Evolutionary conservation across 2,888 invertebrate species (phyloP).

Genomic region (Dinocampus coccinellae): DNA sequence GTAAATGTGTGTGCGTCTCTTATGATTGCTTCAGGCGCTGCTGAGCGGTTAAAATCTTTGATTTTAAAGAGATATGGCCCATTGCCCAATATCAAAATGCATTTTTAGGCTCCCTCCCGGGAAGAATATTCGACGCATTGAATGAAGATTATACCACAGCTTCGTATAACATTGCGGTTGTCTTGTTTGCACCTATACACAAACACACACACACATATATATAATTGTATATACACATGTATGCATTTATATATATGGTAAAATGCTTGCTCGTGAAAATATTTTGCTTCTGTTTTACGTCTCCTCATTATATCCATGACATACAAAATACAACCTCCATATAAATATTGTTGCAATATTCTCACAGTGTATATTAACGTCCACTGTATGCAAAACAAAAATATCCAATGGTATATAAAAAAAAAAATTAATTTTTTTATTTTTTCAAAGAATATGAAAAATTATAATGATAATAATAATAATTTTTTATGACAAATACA

Average conservation of each 20-base stretch:
- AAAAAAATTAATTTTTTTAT: too few species aligned
- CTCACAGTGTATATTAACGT: not conserved
- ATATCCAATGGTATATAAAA: too few species aligned
- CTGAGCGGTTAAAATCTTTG: slow-evolving; percentile 48
- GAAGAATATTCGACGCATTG: slow-evolving; percentile 34
- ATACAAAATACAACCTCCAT: slow-evolving; percentile 18
- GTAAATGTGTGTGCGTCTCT: slow-evolving; percentile 1
- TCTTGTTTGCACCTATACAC: slow-evolving; percentile 45
- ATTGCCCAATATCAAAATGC: slow-evolving; percentile 57
- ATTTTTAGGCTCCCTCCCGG: slow-evolving; percentile 45
- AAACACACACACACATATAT: slow-evolving; percentile 25
- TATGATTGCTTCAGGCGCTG: slow-evolving; percentile 39
- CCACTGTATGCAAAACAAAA: not conserved
- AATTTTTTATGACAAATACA: not conserved
- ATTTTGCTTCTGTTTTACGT: slow-evolving; percentile 49
- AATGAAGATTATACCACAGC: slow-evolving; percentile 40
- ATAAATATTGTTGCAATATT: slow-evolving; percentile 7
- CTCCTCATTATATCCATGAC: slow-evolving; percentile 45
- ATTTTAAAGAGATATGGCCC: slow-evolving; percentile 51
- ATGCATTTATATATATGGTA: not conserved
- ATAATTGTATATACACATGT: not conserved
- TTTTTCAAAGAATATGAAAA: too few species aligned
- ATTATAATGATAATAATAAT: not conserved
- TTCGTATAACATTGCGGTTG: slow-evolving; percentile 44
- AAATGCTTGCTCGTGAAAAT: slow-evolving; percentile 20